Evolutionary conservation across 2,888 invertebrate species (phyloP), one percentile per base, ranked within the genome.

Genomic region (Arrhopalites spinosus): DNA sequence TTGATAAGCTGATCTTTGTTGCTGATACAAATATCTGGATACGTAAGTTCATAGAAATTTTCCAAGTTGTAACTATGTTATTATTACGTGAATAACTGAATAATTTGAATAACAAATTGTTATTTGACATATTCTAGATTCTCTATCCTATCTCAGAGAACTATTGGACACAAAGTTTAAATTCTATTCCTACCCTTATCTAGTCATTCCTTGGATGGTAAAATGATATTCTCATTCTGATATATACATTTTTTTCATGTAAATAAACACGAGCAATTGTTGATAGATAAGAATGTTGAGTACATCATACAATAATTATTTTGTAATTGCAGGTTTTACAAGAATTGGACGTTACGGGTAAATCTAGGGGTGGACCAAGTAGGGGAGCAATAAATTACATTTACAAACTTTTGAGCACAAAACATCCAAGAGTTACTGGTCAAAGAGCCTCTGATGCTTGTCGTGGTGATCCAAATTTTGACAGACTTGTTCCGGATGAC

Each of bases 171-270:
- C 70, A 7, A 67, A 80, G 5, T 78, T 81, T 50, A 27, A 70
- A 3, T 56, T 29, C 17, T 73, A 66, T 25, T 50, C 73, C 0
- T 74, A 47, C 17, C 72, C 74, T 0, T 67, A 56, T 17, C 47
- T 83, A n/a, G 73, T 79, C 0, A 77, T 83, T 59, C 81, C 83
- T 15, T 83, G 83, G 83, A 81, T 81, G 80, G 81, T 81, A 7
- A 36, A 36, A 36, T 36, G 3, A 36, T 36, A 36, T 3, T 36
- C 36, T 7, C 36, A 3, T 36, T 36, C n/a, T n/a, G n/a, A n/a
- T n/a, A n/a, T n/a, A n/a, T n/a, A n/a, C n/a, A n/a, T n/a, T n/a
- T n/a, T n/a, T n/a, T n/a, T n/a, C n/a, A n/a, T n/a, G n/a, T n/a
- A n/a, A n/a, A n/a, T n/a, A n/a, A n/a, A n/a, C n/a, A n/a, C n/a